Base-by-base conservation (phyloP, 2,113 vertebrate species). In the Aptenodytes patagonicus region DNA sequence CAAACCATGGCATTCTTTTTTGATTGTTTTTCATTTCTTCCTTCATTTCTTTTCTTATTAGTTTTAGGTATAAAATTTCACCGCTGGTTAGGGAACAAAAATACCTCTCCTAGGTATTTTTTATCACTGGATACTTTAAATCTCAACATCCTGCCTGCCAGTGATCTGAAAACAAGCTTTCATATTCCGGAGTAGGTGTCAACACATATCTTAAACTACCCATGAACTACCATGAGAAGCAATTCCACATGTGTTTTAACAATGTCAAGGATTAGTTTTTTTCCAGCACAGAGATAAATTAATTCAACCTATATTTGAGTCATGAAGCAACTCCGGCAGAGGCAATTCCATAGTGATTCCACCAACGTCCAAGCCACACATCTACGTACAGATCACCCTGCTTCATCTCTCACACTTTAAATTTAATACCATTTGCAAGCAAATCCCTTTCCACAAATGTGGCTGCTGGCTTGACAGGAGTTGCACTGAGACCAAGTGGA, bases 1-100 rank as follows among this genome's bases (percentile, higher is more conserved):
- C 5, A 5, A 34, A 8, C 16, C 7, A 2, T 0, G 1, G 44
- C 0, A 6, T 13, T 47, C 4, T 44, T 44, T 19, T 47, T 21
- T 2, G 13, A 25, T 32, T 46, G 18, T 3, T 55, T 71, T 77
- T 21, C 0, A n/a, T 26, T 49, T 38, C 52, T 80, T 51, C 21
- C 14, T 46, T 61, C 5, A 4, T 54, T 71, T 84, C 17, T 13
- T 76, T 61, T 76, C 24, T 57, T 58, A 29, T 3, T 54, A 9
- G 11, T 10, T 87, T 49, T 25, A 38, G 28, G 25, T 13, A 5
- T 22, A 36, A 70, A 89, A 75, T n/a, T 69, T 6, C 21, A 54
- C 5, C 2, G 2, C 5, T 65, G 18, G 2, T 57, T 78, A 72
- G 8, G 36, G 58, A 44, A 78, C 2, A 57, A 69, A 88, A 93